phyloP scores from a whole-genome alignment of 2,888 invertebrate species.

The Stenodema calcarata region DNA sequence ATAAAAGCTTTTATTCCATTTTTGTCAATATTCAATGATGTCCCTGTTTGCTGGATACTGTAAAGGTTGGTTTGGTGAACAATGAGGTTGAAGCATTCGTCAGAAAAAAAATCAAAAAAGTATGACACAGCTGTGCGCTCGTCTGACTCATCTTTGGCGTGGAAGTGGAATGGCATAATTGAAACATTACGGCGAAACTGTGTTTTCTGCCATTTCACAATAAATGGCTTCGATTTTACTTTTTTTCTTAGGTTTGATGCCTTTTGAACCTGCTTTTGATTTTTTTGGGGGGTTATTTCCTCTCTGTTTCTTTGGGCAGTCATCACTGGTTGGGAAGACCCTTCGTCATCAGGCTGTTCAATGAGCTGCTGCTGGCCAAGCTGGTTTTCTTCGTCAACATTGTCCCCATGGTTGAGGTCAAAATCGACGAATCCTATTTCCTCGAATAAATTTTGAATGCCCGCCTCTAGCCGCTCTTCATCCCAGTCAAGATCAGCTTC shows the following conservation, averaged over 20 bases:
- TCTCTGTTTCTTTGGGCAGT: too few species aligned
- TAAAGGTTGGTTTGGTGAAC: constrained; percentile 49
- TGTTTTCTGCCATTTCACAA: constrained; percentile 22
- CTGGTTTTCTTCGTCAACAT: not conserved
- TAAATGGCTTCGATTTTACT: not conserved
- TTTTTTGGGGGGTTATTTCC: too few species aligned
- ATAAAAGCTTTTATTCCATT: constrained; percentile 47
- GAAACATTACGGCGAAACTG: constrained; percentile 11
- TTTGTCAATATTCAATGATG: constrained; percentile 29
- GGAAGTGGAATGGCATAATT: constrained; percentile 1
- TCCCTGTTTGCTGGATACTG: constrained; percentile 12
- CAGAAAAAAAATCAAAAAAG: constrained; percentile 38
- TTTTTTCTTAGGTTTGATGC: not conserved
- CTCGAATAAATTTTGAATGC: not conserved
- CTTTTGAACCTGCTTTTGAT: too few species aligned
- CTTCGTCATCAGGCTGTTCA: too few species aligned
- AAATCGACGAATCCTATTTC: not conserved
- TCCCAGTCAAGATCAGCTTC: constrained; percentile 3
- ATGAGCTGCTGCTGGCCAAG: too few species aligned
- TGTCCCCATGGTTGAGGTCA: not conserved
- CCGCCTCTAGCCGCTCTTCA: constrained; percentile 3
- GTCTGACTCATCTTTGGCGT: not conserved
- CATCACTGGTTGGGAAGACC: too few species aligned
- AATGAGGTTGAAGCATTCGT: constrained; percentile 45
- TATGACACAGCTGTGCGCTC: constrained; percentile 36